Evolutionary conservation across 2,888 invertebrate genomes (phyloP).

Genomic region (Aporophyla nigra): DNA sequence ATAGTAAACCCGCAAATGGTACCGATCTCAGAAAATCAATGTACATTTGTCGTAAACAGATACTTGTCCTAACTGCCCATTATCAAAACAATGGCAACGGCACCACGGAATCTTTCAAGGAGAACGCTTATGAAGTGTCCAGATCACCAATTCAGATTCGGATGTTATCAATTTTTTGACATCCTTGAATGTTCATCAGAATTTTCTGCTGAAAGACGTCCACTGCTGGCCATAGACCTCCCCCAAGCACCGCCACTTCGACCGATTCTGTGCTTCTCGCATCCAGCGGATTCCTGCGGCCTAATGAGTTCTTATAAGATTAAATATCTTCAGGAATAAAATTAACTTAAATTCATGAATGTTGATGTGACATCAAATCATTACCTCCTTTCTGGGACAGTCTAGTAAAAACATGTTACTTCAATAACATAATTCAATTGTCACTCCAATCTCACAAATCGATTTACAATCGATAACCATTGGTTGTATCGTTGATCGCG

Average conservation of each 20-base stretch:
- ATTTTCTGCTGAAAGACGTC: too few relatives aligned
- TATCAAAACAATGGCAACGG: slow-evolving; percentile 2
- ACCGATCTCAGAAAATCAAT: neutral
- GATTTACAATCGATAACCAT: slow-evolving; percentile 39
- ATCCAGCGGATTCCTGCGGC: too few relatives aligned
- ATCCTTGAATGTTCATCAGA: neutral
- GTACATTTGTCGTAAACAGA: slow-evolving; percentile 13
- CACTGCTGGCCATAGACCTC: too few relatives aligned
- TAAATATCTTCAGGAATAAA: too few relatives aligned
- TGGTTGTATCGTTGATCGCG: slow-evolving; percentile 54
- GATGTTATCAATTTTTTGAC: neutral
- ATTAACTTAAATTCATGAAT: neutral
- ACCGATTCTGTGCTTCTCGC: too few relatives aligned
- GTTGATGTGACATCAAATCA: neutral
- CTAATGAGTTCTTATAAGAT: too few relatives aligned
- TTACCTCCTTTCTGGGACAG: too few relatives aligned
- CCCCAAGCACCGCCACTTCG: too few relatives aligned
- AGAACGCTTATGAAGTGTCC: neutral
- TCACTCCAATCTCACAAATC: slow-evolving; percentile 14
- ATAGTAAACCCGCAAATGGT: neutral
- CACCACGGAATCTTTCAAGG: neutral
- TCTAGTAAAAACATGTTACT: neutral
- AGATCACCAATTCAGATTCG: neutral
- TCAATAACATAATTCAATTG: neutral
- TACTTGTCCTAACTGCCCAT: neutral